A percentile compares a stretch with the other conserved stretches of the same genome.
Evolutionary conservation across 2,888 invertebrate species (phyloP).

Genomic region (Coronaproctus castanopsis): DNA sequence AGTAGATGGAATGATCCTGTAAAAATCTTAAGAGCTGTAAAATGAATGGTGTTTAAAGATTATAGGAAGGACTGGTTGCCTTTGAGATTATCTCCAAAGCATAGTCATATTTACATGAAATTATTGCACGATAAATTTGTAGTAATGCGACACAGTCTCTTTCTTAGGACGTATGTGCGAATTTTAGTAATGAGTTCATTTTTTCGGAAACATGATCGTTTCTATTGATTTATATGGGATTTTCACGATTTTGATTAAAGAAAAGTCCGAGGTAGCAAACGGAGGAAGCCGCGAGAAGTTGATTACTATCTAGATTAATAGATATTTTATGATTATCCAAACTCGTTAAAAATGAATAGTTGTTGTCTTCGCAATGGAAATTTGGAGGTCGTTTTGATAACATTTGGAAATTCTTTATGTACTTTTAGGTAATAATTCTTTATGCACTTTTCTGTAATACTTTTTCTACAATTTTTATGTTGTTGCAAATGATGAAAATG

Average conservation of each 20-base stretch:
- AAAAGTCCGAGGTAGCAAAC: not conserved
- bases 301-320: not conserved
- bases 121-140: not conserved
- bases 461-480: not conserved
- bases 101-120: not conserved
- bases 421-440: not conserved
- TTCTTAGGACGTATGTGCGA: not conserved
- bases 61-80: not conserved
- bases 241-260: not conserved
- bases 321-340: not conserved
- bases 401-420: too few relatives aligned
- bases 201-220: not conserved
- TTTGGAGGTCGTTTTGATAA: not conserved
- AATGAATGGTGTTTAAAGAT: not conserved
- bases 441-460: too few relatives aligned
- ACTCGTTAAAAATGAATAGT: not conserved
- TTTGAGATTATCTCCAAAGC: not conserved
- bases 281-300: not conserved
- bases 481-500: not conserved
- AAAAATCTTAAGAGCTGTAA: not conserved
- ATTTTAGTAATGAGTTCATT: not conserved
- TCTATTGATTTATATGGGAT: not conserved
- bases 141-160: not conserved
- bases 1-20: not conserved
- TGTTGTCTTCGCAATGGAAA: not conserved